A percentile compares a stretch with the other conserved stretches of the same genome.
Conservation (phyloP, 2,797 vertebrate genomes). For the Cottoperca gobio region DNA sequence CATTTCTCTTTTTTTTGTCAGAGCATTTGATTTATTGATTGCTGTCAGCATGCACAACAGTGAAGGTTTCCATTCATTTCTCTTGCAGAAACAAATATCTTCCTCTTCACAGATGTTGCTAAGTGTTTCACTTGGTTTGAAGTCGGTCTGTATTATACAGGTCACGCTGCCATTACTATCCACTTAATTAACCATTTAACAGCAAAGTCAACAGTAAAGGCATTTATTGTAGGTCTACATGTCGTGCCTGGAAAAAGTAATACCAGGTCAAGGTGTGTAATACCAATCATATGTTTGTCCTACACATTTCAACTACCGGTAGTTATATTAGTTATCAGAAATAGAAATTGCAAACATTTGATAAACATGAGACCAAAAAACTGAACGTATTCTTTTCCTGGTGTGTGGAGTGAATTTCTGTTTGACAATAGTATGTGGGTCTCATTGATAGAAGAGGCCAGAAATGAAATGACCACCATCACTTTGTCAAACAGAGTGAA, state of each 20-base stretch:
- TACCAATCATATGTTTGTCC: neutral
- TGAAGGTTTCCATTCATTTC: neutral
- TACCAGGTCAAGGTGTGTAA: neutral
- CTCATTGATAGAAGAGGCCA: neutral
- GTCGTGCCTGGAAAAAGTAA: neutral
- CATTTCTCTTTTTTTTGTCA: no score
- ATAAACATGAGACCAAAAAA: neutral
- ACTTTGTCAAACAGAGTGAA: constrained; percentile 5
- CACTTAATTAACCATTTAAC: constrained; percentile 9
- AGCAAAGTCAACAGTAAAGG: neutral
- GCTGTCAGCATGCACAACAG: no score
- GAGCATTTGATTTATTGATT: no score
- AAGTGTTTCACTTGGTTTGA: neutral
- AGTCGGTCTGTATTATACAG: neutral
- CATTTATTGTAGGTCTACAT: neutral
- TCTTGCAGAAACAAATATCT: neutral
- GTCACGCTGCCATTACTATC: neutral
- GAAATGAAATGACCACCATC: constrained; percentile 3
- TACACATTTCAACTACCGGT: neutral
- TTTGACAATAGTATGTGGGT: neutral
- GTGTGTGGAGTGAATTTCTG: neutral
- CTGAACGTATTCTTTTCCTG: neutral
- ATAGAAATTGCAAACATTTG: neutral
- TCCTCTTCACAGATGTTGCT: neutral
- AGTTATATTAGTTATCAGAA: neutral